Evolutionary conservation across 2,113 vertebrate species (phyloP), one percentile per base, ranked within the genome.

Genomic region (Calidris pugnax): DNA sequence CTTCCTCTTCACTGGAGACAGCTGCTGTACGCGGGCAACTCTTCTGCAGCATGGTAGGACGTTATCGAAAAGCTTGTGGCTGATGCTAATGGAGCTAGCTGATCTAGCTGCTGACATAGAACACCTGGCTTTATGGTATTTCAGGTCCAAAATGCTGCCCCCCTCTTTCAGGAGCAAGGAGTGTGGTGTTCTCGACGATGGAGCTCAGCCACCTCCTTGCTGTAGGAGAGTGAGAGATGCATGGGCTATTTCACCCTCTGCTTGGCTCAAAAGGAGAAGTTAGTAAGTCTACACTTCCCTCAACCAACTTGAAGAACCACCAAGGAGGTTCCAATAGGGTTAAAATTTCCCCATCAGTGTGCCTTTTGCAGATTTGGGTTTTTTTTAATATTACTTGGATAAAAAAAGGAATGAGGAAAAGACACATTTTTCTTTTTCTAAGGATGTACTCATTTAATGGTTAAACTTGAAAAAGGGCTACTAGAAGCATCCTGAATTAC

Each of bases 1-100:
- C 94, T 87, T 94, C 57, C 26, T 69, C 41, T 93, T 95, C 37
- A 14, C 80, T 69, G 86, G 48, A 92, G 74, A 92, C 60, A 93
- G 86, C 88, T 94, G 90, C 73, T 90, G 24, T 51, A 72, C 4
- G 24, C 0, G 2, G 35, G 75, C 53, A 93, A 55, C 92, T 90
- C 56, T 79, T 78, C 92, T 64, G 43, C 86, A 93, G 72, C 53
- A 6, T 18, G 21, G 85, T 37, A 23, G 45, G 83, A 88, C 66
- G n/a, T 67, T 64, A 89, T 55, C 0, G 3, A 0, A 60, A 93
- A 94, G 76, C 83, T 83, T 79, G 57, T 43, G 85, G 87, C 78
- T 80, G 71, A 78, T 87, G 85, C 48, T 93, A 92, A 93, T 62
- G 68, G 76, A 81, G 56, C 57, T 72, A 81, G 56, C 57, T 72